These are phyloP conservation scores for Helogale parvula DNA, from an alignment of 2,113 vertebrate species.

Conservation along the genomic window DNA sequence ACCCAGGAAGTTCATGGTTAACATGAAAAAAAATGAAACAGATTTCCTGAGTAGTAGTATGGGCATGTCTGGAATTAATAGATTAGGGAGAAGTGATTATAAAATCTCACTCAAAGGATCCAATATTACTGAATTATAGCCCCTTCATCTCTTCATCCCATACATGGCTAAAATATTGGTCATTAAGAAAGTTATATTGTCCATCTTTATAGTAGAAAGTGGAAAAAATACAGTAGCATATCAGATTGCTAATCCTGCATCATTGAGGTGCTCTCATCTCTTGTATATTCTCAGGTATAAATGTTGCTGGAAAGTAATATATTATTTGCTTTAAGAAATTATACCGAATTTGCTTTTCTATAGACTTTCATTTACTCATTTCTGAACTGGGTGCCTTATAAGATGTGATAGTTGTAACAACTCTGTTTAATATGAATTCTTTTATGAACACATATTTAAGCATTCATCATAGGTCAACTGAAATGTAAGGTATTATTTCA, in stretches of 20 bases:
- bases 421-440: neutral
- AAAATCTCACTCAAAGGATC: neutral
- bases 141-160: neutral
- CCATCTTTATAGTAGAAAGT: neutral
- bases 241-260: neutral
- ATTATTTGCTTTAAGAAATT: conserved; percentile 21
- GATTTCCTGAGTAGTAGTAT: neutral
- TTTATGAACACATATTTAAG: neutral
- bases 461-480: neutral
- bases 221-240: neutral
- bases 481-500: neutral
- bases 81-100: neutral
- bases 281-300: neutral
- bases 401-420: neutral
- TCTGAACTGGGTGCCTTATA: neutral
- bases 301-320: neutral
- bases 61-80: neutral
- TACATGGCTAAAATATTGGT: conserved; percentile 10
- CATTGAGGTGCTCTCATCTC: neutral
- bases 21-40: neutral
- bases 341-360: neutral
- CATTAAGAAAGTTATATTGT: neutral
- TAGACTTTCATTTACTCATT: neutral
- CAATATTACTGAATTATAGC: neutral
- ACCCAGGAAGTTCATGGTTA: neutral